Percentiles rank a stretch among this genome's conserved stretches.
Evolutionary conservation across 2,113 vertebrate species (phyloP).

Genomic region (Salvelinus sp.): DNA sequence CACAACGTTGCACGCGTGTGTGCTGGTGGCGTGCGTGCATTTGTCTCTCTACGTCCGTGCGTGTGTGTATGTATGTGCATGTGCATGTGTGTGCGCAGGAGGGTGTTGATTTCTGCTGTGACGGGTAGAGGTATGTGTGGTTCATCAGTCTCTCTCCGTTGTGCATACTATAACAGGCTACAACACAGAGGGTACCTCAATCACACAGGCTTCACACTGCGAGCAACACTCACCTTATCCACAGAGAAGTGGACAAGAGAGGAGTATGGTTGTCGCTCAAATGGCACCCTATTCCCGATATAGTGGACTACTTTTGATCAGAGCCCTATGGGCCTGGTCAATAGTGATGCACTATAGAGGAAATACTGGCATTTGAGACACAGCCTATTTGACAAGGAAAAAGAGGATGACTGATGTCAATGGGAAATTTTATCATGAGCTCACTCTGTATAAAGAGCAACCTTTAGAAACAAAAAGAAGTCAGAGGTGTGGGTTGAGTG

Average conservation of each 20-base stretch:
- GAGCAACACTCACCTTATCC: constrained; percentile 9
- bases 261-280: background rate
- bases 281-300: too few relatives aligned
- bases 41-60: background rate
- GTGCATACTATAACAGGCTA: background rate
- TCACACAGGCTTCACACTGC: constrained; percentile 6
- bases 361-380: too few relatives aligned
- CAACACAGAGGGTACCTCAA: too few relatives aligned
- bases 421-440: background rate
- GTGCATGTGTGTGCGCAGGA: background rate
- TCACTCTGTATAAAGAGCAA: background rate
- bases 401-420: background rate
- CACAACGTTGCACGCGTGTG: background rate
- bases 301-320: too few relatives aligned
- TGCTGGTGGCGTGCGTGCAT: constrained; percentile 17
- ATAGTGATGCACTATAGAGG: too few relatives aligned
- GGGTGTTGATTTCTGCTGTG: background rate
- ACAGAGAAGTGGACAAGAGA: constrained; percentile 6
- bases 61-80: background rate
- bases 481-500: constrained; percentile 17
- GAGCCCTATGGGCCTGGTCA: too few relatives aligned
- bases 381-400: too few relatives aligned
- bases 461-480: constrained; percentile 24
- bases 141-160: background rate
- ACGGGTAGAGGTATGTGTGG: background rate